A percentile compares a stretch with the other conserved stretches of the same genome.
Evolutionary conservation across 2,888 invertebrate genomes (phyloP).

Genomic region (Aleiodes alternator): DNA sequence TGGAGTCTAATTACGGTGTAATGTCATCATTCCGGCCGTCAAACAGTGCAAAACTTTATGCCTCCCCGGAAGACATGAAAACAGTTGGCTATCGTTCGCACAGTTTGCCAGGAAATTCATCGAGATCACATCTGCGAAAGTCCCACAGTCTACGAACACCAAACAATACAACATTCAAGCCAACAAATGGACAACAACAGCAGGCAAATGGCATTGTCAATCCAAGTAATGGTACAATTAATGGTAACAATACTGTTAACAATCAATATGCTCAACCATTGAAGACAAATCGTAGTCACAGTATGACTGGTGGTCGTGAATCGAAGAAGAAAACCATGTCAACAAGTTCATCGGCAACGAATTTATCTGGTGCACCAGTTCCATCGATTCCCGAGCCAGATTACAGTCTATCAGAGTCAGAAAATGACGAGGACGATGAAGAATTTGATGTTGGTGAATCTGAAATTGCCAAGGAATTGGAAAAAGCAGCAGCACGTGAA

Average conservation of each 20-base stretch:
- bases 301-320: conserved; percentile 69
- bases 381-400: conserved; percentile 95
- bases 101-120: conserved; percentile 77
- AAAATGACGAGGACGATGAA: conserved; percentile 81
- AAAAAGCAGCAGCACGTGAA: conserved; percentile 75
- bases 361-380: conserved; percentile 69
- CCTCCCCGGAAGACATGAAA: conserved; percentile 90
- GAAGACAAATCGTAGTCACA: conserved; percentile 74
- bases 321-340: conserved; percentile 74
- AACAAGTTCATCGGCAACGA: conserved; percentile 73
- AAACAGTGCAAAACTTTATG: conserved; percentile 90
- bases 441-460: conserved; percentile 80
- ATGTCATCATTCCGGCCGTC: conserved; percentile 94
- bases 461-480: conserved; percentile 78
- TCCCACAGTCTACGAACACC: conserved; percentile 79
- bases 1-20: conserved; percentile 77
- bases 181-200: conserved; percentile 60
- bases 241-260: conserved; percentile 52
- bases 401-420: conserved; percentile 92
- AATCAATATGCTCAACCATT: conserved; percentile 81
- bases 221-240: conserved; percentile 54
- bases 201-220: conserved; percentile 56
- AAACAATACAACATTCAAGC: conserved; percentile 73
- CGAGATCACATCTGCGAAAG: conserved; percentile 79
- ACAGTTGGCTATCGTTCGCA: conserved; percentile 82